A percentile compares a stretch with the other conserved stretches of the same genome.
phyloP scores from a whole-genome alignment of 2,888 invertebrate genomes.

The Drosophila meridionalis region DNA sequence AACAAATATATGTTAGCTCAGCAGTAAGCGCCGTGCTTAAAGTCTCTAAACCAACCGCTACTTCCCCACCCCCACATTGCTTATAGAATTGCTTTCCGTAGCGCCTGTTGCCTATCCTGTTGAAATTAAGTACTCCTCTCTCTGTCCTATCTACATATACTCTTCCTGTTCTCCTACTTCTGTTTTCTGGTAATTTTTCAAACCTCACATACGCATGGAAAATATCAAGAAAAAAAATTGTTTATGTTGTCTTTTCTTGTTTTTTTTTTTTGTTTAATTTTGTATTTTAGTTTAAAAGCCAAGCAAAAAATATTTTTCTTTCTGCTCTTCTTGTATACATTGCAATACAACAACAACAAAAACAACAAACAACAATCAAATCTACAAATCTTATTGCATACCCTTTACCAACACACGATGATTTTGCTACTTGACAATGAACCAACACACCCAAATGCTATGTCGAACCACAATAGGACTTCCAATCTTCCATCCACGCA shows the following conservation, averaged over 20 bases:
- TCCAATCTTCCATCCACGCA: conserved; percentile 90
- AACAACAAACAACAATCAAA: conserved; percentile 41
- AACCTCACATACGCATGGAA: conserved; percentile 79
- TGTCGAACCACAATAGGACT: conserved; percentile 86
- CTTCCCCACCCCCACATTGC: conserved; percentile 37
- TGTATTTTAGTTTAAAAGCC: conserved; percentile 82
- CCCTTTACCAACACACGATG: conserved; percentile 43
- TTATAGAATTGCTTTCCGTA: conserved; percentile 57
- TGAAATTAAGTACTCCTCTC: background rate
- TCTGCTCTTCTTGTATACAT: conserved; percentile 82
- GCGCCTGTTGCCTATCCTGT: conserved; percentile 49
- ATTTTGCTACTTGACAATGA: conserved; percentile 47
- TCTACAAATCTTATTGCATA: conserved; percentile 63
- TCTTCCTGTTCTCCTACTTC: conserved; percentile 23
- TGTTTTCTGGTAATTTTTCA: conserved; percentile 72
- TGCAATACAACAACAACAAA: conserved; percentile 61
- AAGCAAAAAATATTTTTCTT: conserved; percentile 78
- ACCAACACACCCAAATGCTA: conserved; percentile 48
- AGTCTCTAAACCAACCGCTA: conserved; percentile 27
- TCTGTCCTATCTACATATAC: conserved; percentile 20
- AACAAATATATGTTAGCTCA: conserved; percentile 39
- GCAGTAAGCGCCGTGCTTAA: conserved; percentile 70
- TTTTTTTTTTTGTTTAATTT: conserved; percentile 74
- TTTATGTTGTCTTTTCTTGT: conserved; percentile 78
- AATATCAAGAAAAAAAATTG: conserved; percentile 74